Base-by-base conservation (phyloP, 1,140 invertebrate species). In the Limonius californicus region DNA sequence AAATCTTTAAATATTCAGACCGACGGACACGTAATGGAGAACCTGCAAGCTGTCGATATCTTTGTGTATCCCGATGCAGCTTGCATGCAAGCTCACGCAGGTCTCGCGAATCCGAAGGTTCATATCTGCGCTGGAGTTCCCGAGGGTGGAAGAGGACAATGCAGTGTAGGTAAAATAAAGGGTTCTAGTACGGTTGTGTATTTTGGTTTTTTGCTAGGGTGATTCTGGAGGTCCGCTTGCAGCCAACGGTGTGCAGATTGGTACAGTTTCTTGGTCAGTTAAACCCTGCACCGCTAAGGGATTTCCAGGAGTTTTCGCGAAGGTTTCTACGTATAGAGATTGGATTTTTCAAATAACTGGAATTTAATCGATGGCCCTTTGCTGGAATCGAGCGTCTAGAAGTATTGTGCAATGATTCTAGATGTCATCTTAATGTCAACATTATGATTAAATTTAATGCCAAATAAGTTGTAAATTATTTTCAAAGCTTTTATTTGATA, bases 291-390 rank as follows among this genome's bases (percentile, higher is more conserved):
- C 78, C 2, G 63, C 68, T 0, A 68, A 74, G 4, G 76, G 71
- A 9, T 76, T 74, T 61, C 79, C 80, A 4, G 78, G 79, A 6
- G 79, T 82, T 1, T 81, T 77, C 15, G 78, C 84, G 0, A 77
- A 76, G 65, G 78, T 84, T 0, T 72, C 78, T 0, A 72, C 71
- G 27, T 82, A 78, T 66, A 66, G 79, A 9, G 70, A 76, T 21
- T 82, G 80, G 81, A 80, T 82, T 39, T 53, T 60, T 11, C 61
- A 69, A 23, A 64, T 72, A 18, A 55, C 63, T 3, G 63, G 56
- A 16, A 45, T 67, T 20, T 62, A 35, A 62, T 27, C 30, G 30
- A 35, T n/a, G n/a, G n/a, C n/a, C n/a, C n/a, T n/a, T 35, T n/a
- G n/a, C n/a, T n/a, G n/a, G n/a, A n/a, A n/a, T n/a, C n/a, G n/a